Conservation (phyloP, 2,113 vertebrate genomes). For the Cavia porcellus region DNA sequence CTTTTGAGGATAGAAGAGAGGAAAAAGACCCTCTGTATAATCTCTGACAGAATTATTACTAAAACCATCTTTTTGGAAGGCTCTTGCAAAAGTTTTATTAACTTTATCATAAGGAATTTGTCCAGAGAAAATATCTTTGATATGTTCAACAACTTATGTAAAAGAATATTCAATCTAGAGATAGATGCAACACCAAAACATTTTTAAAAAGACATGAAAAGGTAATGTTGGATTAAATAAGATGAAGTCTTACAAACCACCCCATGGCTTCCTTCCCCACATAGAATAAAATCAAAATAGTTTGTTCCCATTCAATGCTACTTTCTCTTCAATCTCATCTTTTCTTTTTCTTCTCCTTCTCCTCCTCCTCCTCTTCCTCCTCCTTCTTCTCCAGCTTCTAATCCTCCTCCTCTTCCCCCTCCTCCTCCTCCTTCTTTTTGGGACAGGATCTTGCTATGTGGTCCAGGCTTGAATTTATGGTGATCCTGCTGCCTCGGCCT, state of each 20-base stretch:
- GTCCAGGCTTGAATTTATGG: not conserved
- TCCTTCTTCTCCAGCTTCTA: too few relatives aligned
- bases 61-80: not conserved
- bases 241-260: not conserved
- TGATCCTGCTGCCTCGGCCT: not conserved
- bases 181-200: not conserved
- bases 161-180: slow-evolving; percentile 14
- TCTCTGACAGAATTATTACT: not conserved
- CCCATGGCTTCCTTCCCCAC: not conserved
- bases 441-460: not conserved
- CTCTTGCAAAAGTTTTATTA: slow-evolving; percentile 32
- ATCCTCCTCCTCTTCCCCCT: too few relatives aligned
- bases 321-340: not conserved
- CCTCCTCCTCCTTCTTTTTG: not conserved
- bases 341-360: not conserved
- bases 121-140: slow-evolving; percentile 14
- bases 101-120: slow-evolving; percentile 7
- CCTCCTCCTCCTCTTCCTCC: too few relatives aligned
- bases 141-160: slow-evolving; percentile 37
- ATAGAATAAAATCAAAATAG: slow-evolving; percentile 24
- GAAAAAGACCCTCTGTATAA: not conserved
- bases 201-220: not conserved
- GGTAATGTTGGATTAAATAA: not conserved
- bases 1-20: not conserved
- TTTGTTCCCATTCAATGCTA: not conserved